Percentiles rank a stretch among this genome's conserved stretches.
Evolutionary conservation across 2,888 invertebrate genomes (phyloP).

Genomic region (Loripinus fragilis): DNA sequence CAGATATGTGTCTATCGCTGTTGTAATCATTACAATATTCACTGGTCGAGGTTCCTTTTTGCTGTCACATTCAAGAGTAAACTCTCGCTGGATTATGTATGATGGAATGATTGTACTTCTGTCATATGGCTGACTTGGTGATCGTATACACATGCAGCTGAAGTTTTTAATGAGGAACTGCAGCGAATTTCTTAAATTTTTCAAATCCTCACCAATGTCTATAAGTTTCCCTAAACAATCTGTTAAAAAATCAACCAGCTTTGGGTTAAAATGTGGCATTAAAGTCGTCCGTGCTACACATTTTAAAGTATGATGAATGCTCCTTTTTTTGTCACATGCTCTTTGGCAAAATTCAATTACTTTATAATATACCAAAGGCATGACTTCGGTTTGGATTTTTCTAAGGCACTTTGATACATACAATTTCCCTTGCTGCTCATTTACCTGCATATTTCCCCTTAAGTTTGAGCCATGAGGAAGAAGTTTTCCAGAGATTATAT

Average conservation of each 20-base stretch:
- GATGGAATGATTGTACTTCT: constrained; percentile 40
- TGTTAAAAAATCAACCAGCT: constrained; percentile 32
- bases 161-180: constrained; percentile 51
- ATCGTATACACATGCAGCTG: constrained; percentile 57
- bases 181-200: background rate
- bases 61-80: constrained; percentile 30
- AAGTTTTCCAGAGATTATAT: constrained; percentile 35
- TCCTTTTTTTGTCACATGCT: background rate
- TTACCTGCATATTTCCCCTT: background rate
- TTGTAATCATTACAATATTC: constrained; percentile 30
- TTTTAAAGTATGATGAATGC: constrained; percentile 25
- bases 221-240: constrained; percentile 31
- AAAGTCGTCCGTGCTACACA: constrained; percentile 38
- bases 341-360: background rate
- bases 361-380: constrained; percentile 25
- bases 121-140: constrained; percentile 51
- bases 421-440: constrained; percentile 11
- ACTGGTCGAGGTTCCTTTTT: background rate
- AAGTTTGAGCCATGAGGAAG: constrained; percentile 22
- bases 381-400: background rate
- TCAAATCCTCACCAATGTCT: background rate
- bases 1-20: constrained; percentile 16
- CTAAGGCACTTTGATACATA: constrained; percentile 23
- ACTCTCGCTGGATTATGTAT: constrained; percentile 53
- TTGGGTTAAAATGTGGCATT: constrained; percentile 46